phyloP scores from a whole-genome alignment of 2,113 vertebrate species.

The Equus quagga region DNA sequence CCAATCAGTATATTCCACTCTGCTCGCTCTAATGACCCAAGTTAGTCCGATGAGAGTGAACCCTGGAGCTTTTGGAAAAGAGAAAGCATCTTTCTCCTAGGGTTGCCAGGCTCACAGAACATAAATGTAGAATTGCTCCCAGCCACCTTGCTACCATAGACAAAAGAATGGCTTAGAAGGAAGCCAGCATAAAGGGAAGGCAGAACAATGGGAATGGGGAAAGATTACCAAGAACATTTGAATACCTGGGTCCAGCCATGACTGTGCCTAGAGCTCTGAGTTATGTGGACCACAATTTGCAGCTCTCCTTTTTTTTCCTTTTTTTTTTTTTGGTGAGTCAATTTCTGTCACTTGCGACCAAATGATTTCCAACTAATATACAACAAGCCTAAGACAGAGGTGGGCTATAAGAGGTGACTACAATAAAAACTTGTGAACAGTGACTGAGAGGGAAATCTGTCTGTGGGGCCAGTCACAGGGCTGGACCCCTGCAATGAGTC shows the following conservation, averaged over 20 bases:
- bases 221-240: not conserved
- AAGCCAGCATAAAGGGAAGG: not conserved
- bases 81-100: not conserved
- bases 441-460: not conserved
- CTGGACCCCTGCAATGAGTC: not conserved
- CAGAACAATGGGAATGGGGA: not conserved
- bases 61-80: not conserved
- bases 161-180: not conserved
- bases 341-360: not conserved
- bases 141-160: not conserved
- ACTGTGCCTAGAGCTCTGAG: not conserved
- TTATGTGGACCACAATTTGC: not conserved
- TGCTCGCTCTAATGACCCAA: not conserved
- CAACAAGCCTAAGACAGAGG: not conserved
- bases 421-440: not conserved
- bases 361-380: not conserved
- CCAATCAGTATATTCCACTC: not conserved
- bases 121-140: not conserved
- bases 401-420: not conserved
- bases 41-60: not conserved
- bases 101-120: not conserved
- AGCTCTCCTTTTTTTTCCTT: rapidly evolving
- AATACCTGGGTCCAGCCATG: not conserved
- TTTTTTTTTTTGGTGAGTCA: no score
- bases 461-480: not conserved